These are phyloP conservation scores for Lepilemur ruficaudatus DNA, from an alignment of 2,797 vertebrate genomes.

Conservation along the genomic window DNA sequence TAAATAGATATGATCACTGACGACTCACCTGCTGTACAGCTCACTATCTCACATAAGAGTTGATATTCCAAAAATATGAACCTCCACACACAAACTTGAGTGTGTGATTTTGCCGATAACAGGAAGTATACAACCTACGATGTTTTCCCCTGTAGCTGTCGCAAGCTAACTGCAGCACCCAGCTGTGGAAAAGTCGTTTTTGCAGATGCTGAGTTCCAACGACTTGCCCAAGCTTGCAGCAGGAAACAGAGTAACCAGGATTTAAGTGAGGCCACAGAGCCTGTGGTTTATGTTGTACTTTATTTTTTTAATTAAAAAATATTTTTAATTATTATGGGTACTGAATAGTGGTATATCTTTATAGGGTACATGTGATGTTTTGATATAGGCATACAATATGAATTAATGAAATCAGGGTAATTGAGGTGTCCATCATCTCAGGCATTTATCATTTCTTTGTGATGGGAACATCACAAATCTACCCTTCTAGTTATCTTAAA, in stretches of 20 bases:
- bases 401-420: too few species aligned
- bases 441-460: too few species aligned
- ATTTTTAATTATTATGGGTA: too few species aligned
- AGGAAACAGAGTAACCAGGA: neutral
- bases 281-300: too few species aligned
- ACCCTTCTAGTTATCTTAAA: too few species aligned
- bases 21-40: neutral
- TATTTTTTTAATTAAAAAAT: too few species aligned
- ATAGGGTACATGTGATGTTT: too few species aligned
- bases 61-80: neutral
- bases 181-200: neutral
- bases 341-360: too few species aligned
- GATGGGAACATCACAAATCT: too few species aligned
- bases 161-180: neutral
- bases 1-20: neutral
- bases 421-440: too few species aligned
- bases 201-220: neutral
- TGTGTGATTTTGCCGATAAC: neutral
- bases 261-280: neutral
- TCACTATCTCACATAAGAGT: neutral
- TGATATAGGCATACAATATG: too few species aligned
- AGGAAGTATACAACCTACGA: neutral
- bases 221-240: neutral
- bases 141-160: neutral
- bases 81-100: neutral